Evolutionary conservation across 2,797 vertebrate species (phyloP), one percentile per base, ranked within the genome.

Genomic region (Etheostoma perlongum): DNA sequence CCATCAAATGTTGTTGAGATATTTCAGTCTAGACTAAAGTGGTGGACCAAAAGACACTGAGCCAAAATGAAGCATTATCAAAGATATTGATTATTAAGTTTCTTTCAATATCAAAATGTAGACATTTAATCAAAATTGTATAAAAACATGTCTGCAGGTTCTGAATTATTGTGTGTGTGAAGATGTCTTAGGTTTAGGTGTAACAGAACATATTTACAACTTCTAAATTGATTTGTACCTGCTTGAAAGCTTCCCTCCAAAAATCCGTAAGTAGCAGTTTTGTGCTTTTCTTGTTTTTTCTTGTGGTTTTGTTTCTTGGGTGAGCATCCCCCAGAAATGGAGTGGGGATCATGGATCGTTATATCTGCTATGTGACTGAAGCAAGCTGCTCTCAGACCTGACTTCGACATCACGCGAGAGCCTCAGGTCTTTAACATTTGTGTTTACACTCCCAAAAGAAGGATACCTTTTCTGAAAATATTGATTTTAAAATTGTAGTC

Each of bases 251-350:
- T 4, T 42, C 47, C 27, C 62, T 46, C 1, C 33, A 40, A 30
- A 40, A 36, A 27, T 67, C 30, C 42, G 60, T 5, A 4, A 2
- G 19, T 5, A 5, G 46, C 51, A 30, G 9, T 63, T 52, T 23
- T 11, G n/a, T 47, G 15, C 9, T 60, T 49, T 13, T 44, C 42
- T 44, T 14, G 3, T 6, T 36, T 27, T 21, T 42, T 53, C 42
- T 18, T 21, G 14, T 14, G 53, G 27, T 4, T 51, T 6, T n/a
- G 14, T 16, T 46, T 15, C 27, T 40, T 14, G 75, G 55, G 73
- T 25, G 60, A 73, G 40, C 61, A 15, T 76, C 67, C 62, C 48
- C 52, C 49, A 57, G 15, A 72, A 25, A 69, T 27, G 47, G 57
- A 70, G 69, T 1, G 14, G 27, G 16, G 60, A 63, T 66, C 62